Conservation (phyloP, 2,113 vertebrate genomes). For the Sturnira hondurensis region DNA sequence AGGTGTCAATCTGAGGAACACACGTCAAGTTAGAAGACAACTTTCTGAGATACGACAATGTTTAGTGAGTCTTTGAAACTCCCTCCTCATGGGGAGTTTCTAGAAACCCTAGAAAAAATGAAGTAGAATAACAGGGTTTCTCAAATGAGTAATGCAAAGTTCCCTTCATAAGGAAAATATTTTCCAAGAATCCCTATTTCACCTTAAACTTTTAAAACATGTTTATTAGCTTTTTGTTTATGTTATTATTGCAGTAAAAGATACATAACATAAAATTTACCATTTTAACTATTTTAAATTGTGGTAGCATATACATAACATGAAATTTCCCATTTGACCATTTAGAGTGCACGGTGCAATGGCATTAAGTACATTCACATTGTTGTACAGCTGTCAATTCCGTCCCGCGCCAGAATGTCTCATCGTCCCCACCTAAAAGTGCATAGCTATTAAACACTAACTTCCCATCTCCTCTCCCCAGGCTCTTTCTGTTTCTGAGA, state of each 20-base stretch:
- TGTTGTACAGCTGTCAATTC: neutral
- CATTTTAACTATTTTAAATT: neutral
- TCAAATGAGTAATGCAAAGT: neutral
- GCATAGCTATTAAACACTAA: neutral
- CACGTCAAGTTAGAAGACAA: neutral
- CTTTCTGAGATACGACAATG: neutral
- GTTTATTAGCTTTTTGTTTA: neutral
- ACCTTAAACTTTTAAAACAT: neutral
- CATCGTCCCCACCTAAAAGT: neutral
- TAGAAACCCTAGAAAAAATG: neutral
- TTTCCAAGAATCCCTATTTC: slow-evolving; percentile 24
- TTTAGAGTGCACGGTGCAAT: neutral
- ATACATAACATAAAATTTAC: neutral
- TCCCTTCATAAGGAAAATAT: neutral
- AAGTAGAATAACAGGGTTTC: neutral
- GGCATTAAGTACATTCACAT: neutral
- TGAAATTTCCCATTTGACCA: neutral
- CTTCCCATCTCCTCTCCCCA: neutral
- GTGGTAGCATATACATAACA: neutral
- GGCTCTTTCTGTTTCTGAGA: neutral
- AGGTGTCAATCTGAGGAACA: neutral
- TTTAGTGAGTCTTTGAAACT: neutral
- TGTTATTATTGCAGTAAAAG: neutral
- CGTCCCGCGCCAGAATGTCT: neutral
- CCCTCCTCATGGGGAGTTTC: neutral